Evolutionary conservation across 2,888 invertebrate species (phyloP).

Genomic region (Halocaridina rubra): DNA sequence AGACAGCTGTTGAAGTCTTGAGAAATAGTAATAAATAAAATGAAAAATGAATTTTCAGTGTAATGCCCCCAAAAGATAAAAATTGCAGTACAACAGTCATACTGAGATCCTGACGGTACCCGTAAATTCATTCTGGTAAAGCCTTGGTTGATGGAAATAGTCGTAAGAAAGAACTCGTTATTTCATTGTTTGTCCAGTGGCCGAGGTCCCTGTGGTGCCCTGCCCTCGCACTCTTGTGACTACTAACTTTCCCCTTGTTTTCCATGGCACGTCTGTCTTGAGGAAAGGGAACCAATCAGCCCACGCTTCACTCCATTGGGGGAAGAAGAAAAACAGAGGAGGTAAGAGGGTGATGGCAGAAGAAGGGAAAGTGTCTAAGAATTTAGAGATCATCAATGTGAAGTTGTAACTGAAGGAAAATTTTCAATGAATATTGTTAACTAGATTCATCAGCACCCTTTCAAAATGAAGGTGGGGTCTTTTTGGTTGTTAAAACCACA

Average conservation of each 20-base stretch:
- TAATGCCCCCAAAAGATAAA: too few species aligned
- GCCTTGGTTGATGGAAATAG: conserved; percentile 18
- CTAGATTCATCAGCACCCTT: too few species aligned
- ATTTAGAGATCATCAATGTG: not conserved
- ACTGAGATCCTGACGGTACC: too few species aligned
- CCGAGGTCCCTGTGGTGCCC: not conserved
- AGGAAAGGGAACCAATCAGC: conserved; percentile 41
- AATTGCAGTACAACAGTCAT: too few species aligned
- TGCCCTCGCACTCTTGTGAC: not conserved
- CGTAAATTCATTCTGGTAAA: too few species aligned
- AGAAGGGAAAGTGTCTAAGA: not conserved
- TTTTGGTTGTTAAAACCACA: not conserved
- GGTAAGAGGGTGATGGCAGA: not conserved
- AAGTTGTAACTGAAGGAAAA: not conserved
- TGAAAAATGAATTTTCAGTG: too few species aligned
- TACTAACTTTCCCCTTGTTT: conserved; percentile 38
- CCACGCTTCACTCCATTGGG: conserved; percentile 26
- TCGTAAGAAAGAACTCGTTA: conserved; percentile 42
- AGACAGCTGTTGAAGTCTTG: too few species aligned
- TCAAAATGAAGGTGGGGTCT: not conserved
- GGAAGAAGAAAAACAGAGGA: not conserved
- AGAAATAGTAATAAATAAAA: too few species aligned
- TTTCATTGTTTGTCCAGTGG: conserved; percentile 36
- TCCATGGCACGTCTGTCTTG: conserved; percentile 41
- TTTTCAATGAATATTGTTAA: conserved; percentile 38